Base-by-base conservation (phyloP, 2,113 vertebrate genomes). In the Neodon shergylaensis region DNA sequence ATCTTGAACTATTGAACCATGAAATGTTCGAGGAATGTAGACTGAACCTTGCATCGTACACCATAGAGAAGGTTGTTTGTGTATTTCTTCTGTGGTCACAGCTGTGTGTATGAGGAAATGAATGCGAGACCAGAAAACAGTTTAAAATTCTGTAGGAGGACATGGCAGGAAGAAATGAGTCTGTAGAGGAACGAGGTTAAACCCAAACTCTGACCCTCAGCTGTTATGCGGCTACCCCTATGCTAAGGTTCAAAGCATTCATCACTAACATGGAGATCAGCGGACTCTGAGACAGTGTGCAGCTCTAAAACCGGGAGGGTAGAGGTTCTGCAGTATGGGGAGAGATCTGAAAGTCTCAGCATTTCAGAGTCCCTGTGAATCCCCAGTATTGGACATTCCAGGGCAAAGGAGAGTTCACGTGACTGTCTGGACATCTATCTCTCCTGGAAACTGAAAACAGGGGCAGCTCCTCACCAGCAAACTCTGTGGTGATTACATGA, bases 391-490 rank as follows among this genome's bases (percentile, higher is more conserved):
- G 54, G 31, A 5, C 72, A 24, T 17, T 24, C 1, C 31, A 47
- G 72, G 21, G 21, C 19, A 77, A 90, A 47, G 19, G 9, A 65
- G 10, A 21, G 8, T 47, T 36, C 19, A 49, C 1, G 4, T 4
- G 21, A 7, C 11, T 68, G 28, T 21, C 13, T 1, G 12, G 16
- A 22, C 12, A 8, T 11, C 28, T 52, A 1, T 22, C 26, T 66
- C 61, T 42, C 16, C 83, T 39, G 22, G 4, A 61, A 63, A 39
- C n/a, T 2, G 47, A 28, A 28, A 49, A 21, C 17, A 49, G 16
- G 9, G 6, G 3, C 8, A 31, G 26, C n/a, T 44, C 61, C 5
- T 2, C 7, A 24, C 11, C 44, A 1, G 1, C 3, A 19, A 21
- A 26, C 65, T 49, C 39, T n/a, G 11, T 24, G 79, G 22, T 16